Evolutionary conservation across 1,140 invertebrate genomes (phyloP).

Genomic region (Drosophila ercepeae): DNA sequence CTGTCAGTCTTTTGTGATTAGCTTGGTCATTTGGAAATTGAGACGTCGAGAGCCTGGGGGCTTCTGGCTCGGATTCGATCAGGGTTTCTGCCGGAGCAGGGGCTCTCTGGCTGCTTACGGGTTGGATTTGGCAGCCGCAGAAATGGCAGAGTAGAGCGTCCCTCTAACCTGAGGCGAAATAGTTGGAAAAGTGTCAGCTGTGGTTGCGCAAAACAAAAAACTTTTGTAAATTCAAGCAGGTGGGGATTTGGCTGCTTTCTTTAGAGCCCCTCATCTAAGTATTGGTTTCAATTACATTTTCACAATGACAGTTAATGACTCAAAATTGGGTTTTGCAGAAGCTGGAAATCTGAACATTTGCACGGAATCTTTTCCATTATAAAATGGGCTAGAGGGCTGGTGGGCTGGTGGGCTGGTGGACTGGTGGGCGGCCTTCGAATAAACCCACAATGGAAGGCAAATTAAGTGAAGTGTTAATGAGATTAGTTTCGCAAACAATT

Average conservation of each 20-base stretch:
- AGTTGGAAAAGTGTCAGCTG: conserved; percentile 15
- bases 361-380: neutral
- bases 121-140: conserved; percentile 53
- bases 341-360: conserved; percentile 20
- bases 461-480: conserved; percentile 38
- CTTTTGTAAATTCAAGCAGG: conserved; percentile 32
- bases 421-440: conserved; percentile 5
- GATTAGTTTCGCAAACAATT: conserved; percentile 23
- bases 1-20: conserved; percentile 64
- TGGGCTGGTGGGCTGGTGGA: neutral
- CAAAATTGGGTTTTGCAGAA: conserved; percentile 5
- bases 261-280: neutral
- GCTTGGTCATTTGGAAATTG: conserved; percentile 74
- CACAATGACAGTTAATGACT: conserved; percentile 26
- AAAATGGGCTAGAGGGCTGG: no score
- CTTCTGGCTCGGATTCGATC: conserved; percentile 18
- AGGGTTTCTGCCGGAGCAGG: neutral
- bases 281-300: conserved; percentile 23
- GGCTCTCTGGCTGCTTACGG: conserved; percentile 40
- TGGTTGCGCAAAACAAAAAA: conserved; percentile 12
- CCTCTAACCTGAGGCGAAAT: conserved; percentile 14
- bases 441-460: conserved; percentile 9
- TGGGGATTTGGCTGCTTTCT: no score
- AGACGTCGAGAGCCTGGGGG: conserved; percentile 53
- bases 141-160: neutral